A percentile compares a stretch with the other conserved stretches of the same genome.
Conservation (phyloP, 2,888 invertebrate species). For the Reticulitermes lucifugus region DNA sequence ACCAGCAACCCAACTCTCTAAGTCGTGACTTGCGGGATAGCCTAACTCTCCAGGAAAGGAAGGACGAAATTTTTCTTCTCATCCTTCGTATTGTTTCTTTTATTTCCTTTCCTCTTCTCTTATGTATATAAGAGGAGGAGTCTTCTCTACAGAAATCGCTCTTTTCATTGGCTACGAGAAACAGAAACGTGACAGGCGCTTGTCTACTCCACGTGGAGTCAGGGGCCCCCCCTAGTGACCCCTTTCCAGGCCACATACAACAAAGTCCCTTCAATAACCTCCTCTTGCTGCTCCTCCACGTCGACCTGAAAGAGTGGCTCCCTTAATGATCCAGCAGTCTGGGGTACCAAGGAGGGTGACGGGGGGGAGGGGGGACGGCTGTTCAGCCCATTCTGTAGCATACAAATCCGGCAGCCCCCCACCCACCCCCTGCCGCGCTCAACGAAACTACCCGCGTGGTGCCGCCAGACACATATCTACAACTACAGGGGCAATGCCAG, state of each 20-base stretch:
- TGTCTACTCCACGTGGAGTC: constrained; percentile 51
- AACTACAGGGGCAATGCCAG: constrained; percentile 28
- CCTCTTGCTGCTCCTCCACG: background rate
- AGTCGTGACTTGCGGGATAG: constrained; percentile 52
- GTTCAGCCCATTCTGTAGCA: constrained; percentile 31
- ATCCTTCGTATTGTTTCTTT: constrained; percentile 40
- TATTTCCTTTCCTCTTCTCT: constrained; percentile 11
- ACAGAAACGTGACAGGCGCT: constrained; percentile 40
- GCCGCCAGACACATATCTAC: constrained; percentile 42
- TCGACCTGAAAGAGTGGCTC: constrained; percentile 41
- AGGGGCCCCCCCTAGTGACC: constrained; percentile 15
- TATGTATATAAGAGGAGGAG: constrained; percentile 47
- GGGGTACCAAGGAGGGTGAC: constrained; percentile 10
- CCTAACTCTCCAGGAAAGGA: constrained; percentile 53
- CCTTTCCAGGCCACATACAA: constrained; percentile 38
- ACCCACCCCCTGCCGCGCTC: background rate
- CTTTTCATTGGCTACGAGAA: constrained; percentile 43
- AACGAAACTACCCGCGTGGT: constrained; percentile 30
- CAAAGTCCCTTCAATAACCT: constrained; percentile 35
- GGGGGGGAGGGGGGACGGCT: background rate
- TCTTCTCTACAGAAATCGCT: constrained; percentile 33
- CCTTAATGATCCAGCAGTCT: constrained; percentile 44
- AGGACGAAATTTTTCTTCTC: constrained; percentile 50
- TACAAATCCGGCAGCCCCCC: constrained; percentile 36
- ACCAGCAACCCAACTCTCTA: constrained; percentile 16